Base-by-base conservation (phyloP, 2,888 invertebrate genomes). In the Drosophila anomelani region DNA sequence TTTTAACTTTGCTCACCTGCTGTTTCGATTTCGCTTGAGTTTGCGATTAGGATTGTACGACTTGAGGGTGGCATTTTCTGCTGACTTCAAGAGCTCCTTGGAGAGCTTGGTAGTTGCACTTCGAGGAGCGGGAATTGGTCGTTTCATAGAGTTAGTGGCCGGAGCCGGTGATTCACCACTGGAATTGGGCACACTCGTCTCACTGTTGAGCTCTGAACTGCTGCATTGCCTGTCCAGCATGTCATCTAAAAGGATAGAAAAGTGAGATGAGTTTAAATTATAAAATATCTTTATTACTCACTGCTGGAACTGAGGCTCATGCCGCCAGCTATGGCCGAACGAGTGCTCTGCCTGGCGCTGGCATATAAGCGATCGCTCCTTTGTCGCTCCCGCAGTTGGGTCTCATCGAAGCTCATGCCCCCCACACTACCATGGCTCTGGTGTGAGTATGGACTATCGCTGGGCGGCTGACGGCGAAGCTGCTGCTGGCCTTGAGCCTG, bases 11-110 rank as follows among this genome's bases (percentile, higher is more conserved):
- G 78, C 90, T 85, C 70, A 92, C 90, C 89, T 91, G 74, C 90
- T 91, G 38, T 92, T 91, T 2, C 92, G 86, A 77, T 92, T 92
- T 1, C 92, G 86, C 75, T 92, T 92, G 0, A 92, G 83, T 66
- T 92, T 92, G 6, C 92, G 84, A 79, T 92, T 92, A 17, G 92
- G 92, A 88, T 92, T 92, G 61, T 92, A 92, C 3, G 92, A 92
- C 58, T 91, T 92, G 1, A 91, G 76, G 9, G 88, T 85, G 20
- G 91, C 85, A 61, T 79, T 91, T 47, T 92, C 91, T 23, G 82
- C 85, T 49, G 79, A 79, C 32, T 83, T 90, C 34, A 84, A 77
- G n/a, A 85, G 81, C 17, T 88, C 90, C 72, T 88, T 88, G 23
- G 86, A 84, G 1, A 82, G 60, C 44, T 78, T 90, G 60, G 78